A percentile compares a stretch with the other conserved stretches of the same genome.
Evolutionary conservation across 2,888 invertebrate genomes (phyloP).

Genomic region (Drosophila greeni): DNA sequence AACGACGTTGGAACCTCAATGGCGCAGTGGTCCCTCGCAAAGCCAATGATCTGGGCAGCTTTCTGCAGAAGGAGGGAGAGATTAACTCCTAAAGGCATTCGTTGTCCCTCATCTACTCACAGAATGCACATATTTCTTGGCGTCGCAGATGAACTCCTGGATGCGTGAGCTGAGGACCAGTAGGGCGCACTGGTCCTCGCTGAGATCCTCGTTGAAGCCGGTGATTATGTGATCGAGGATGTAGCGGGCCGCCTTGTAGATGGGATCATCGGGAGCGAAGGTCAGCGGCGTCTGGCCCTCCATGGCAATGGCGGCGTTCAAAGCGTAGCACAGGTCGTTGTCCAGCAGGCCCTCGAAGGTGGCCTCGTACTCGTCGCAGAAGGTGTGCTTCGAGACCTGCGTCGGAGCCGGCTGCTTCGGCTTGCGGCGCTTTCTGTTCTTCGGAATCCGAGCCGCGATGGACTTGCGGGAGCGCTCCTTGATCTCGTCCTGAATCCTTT

Average conservation of each 20-base stretch:
- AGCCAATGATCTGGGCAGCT: conserved; percentile 71
- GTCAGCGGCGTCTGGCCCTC: conserved; percentile 54
- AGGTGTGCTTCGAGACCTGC: conserved; percentile 27
- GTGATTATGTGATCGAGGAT: conserved; percentile 73
- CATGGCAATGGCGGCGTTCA: conserved; percentile 72
- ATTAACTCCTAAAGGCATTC: neutral
- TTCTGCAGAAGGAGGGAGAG: conserved; percentile 55
- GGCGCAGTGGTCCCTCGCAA: conserved; percentile 51
- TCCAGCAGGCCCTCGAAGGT: conserved; percentile 69
- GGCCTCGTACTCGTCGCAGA: conserved; percentile 55
- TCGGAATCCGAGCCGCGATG: conserved; percentile 10
- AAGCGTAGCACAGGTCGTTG: conserved; percentile 70
- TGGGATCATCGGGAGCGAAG: conserved; percentile 66
- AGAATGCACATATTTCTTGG: conserved; percentile 70
- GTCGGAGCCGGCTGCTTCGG: conserved; percentile 34
- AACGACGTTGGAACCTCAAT: conserved; percentile 44
- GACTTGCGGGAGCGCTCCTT: conserved; percentile 34
- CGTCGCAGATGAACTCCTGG: conserved; percentile 66
- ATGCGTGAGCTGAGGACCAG: conserved; percentile 58
- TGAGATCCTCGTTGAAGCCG: conserved; percentile 72
- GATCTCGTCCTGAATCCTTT: conserved; percentile 59
- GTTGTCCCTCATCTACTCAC: conserved; percentile 53
- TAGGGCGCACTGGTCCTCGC: conserved; percentile 58
- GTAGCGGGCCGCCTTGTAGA: conserved; percentile 76
- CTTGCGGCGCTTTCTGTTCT: conserved; percentile 32